Evolutionary conservation across 1,140 invertebrate species (phyloP), one percentile per base, ranked within the genome.

Genomic region (Conus ventricosus): DNA sequence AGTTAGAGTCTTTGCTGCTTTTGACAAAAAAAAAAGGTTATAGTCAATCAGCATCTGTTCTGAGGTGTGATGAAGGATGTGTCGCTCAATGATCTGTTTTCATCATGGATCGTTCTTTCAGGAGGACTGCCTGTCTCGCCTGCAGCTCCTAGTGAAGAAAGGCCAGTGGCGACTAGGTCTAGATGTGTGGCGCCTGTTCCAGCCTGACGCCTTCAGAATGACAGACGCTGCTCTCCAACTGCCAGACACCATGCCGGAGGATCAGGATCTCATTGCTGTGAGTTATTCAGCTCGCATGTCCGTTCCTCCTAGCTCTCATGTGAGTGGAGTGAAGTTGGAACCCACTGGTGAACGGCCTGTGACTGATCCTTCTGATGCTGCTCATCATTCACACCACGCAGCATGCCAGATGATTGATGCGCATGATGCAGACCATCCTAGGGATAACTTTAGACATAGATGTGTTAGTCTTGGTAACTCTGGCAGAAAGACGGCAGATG

Each of bases 121-220:
- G 95, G 92, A 94, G 75, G 92, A 94, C 60, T 94, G 95, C 93
- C 90, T 96, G 27, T 85, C 92, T 57, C 71, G 93, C 53, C 88
- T 96, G 7, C 92, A 93, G 91, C 84, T 94, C 63, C 80, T 95
- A 81, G 95, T 95, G 10, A 87, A 91, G 17, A 90, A 93, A 67
- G 90, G 95, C 13, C 92, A 96, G 89, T 96, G 96, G 95, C 90
- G 94, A 55, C 93, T 93, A 81, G 92, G 93, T 55, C 90, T 96
- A 1, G 90, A 92, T 67, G 94, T 94, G 13, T 96, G 96, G 96
- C 93, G 94, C 84, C 82, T 93, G 60, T 89, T 96, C 13, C 94
- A 92, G 67, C 83, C 91, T n/a, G 96, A 96, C 91, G 89, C 90
- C 20, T 91, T 93, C 87, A 89, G 90, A 11, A 91, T 94, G 27